Conservation (phyloP, 2,113 vertebrate genomes). For the Calidris pugnax region DNA sequence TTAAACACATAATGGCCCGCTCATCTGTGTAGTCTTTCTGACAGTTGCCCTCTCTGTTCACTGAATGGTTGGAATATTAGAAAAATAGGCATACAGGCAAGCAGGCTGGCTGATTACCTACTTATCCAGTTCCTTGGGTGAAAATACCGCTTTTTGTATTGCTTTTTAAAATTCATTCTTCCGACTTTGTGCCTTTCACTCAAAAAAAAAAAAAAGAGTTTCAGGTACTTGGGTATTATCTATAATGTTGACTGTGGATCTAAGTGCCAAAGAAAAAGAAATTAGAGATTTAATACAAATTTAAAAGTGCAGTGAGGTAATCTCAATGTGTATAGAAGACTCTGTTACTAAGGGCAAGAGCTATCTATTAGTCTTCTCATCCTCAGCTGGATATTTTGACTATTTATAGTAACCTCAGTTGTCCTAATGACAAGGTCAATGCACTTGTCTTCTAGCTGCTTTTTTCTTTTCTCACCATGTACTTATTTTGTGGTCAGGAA, state of each 20-base stretch:
- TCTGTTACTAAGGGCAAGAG: neutral
- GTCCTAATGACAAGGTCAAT: neutral
- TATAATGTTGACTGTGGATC: neutral
- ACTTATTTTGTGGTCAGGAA: neutral
- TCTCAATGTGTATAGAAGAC: neutral
- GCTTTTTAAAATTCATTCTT: neutral
- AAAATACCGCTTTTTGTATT: neutral
- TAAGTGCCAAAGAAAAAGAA: neutral
- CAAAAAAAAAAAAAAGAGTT: neutral
- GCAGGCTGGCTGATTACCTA: neutral
- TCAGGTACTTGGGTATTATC: neutral
- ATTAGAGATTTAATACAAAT: neutral
- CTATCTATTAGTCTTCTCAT: neutral
- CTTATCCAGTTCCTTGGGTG: neutral
- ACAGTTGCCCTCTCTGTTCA: neutral
- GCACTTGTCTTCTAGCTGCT: neutral
- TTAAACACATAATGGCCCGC: neutral
- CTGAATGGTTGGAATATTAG: neutral
- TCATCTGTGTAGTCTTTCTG: neutral
- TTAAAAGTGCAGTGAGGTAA: neutral
- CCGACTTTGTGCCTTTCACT: neutral
- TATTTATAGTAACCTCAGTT: neutral
- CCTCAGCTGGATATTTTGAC: neutral
- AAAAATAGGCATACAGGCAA: neutral
- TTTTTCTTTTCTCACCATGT: neutral